These are phyloP conservation scores for Therioaphis trifolii DNA, from an alignment of 2,888 invertebrate genomes.

Conservation along the genomic window DNA sequence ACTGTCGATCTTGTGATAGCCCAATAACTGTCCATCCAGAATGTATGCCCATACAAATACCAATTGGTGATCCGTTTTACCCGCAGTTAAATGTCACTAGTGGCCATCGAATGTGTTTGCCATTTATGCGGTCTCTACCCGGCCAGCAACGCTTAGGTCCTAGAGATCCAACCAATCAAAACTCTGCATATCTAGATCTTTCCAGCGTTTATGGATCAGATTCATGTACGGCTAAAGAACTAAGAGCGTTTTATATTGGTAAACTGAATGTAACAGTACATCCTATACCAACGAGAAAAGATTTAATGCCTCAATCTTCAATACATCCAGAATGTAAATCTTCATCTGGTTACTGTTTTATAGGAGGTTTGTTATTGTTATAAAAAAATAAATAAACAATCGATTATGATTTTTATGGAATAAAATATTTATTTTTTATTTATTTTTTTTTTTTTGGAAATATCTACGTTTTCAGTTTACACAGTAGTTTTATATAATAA, in stretches of 20 bases:
- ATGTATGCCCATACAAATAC: constrained; percentile 92
- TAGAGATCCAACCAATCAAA: constrained; percentile 93
- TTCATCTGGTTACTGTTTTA: constrained; percentile 85
- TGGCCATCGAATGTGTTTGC: constrained; percentile 88
- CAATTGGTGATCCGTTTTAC: constrained; percentile 88
- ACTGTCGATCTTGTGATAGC: constrained; percentile 90
- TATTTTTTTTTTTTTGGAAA: no score
- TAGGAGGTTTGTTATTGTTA: constrained; percentile 75
- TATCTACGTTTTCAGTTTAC: no score
- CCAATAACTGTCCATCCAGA: constrained; percentile 89
- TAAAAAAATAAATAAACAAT: no score
- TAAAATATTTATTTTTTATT: no score
- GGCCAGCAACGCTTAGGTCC: constrained; percentile 80
- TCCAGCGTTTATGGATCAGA: constrained; percentile 93
- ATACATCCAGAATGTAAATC: constrained; percentile 90
- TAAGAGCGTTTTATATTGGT: constrained; percentile 81
- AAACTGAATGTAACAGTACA: constrained; percentile 84
- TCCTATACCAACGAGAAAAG: constrained; percentile 78
- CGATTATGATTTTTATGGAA: no score
- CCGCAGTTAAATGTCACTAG: constrained; percentile 86
- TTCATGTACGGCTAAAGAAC: constrained; percentile 79
- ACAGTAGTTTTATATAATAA: no score
- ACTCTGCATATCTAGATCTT: constrained; percentile 88
- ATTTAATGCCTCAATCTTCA: constrained; percentile 82
- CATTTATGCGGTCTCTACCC: constrained; percentile 92